A percentile compares a stretch with the other conserved stretches of the same genome.
These are phyloP conservation scores for Machimus rusticus DNA, from an alignment of 2,888 invertebrate genomes.

Conservation along the genomic window DNA sequence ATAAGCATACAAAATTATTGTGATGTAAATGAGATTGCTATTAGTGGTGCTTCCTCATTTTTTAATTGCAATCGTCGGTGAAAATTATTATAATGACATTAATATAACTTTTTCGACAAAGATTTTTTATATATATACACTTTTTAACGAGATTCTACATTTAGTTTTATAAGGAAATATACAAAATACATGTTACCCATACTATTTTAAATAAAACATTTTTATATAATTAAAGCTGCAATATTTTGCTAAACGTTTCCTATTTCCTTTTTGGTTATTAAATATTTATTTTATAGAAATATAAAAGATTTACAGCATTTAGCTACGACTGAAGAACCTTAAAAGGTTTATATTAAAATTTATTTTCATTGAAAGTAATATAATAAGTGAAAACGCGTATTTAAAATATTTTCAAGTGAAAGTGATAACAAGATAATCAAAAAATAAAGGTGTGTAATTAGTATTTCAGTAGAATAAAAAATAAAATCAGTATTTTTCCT, in stretches of 20 bases:
- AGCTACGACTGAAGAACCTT: too few species aligned
- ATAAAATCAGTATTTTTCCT: too few species aligned
- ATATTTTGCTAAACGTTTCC: not conserved
- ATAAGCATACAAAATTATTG: not conserved
- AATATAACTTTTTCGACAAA: not conserved
- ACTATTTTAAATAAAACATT: conserved; percentile 19
- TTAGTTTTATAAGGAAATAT: not conserved
- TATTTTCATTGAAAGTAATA: too few species aligned
- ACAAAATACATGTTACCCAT: conserved; percentile 7
- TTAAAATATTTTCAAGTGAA: too few species aligned
- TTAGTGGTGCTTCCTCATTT: not conserved
- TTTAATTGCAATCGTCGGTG: not conserved
- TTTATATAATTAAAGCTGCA: not conserved
- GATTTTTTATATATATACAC: not conserved
- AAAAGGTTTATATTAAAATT: too few species aligned
- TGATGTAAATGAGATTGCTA: not conserved
- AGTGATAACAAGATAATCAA: too few species aligned
- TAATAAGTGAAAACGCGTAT: too few species aligned
- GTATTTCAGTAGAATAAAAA: too few species aligned
- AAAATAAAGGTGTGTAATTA: too few species aligned
- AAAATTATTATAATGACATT: not conserved
- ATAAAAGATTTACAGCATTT: too few species aligned
- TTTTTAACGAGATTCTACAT: not conserved
- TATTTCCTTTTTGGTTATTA: not conserved
- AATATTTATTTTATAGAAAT: not conserved